These are phyloP conservation scores for Kradibia gibbosae DNA, from an alignment of 1,140 invertebrate genomes.

Conservation along the genomic window DNA sequence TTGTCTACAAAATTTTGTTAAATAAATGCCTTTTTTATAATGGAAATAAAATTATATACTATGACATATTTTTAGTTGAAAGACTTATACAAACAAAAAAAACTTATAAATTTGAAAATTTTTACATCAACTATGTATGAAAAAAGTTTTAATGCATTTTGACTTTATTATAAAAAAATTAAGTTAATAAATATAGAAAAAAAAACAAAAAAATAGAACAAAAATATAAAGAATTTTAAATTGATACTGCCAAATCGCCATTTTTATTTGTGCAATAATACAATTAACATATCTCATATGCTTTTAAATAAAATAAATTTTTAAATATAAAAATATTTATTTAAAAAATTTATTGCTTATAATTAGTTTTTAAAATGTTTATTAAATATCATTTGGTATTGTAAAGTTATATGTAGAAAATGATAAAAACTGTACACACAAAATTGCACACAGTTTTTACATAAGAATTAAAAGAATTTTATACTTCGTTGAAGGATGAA, in stretches of 20 bases:
- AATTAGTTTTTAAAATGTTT: background rate
- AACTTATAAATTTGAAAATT: too few species aligned
- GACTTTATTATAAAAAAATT: too few species aligned
- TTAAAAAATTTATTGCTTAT: background rate
- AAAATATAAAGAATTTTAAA: constrained; percentile 16
- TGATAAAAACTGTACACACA: background rate
- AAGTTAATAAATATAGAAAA: too few species aligned
- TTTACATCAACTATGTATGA: too few species aligned
- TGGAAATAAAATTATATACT: too few species aligned
- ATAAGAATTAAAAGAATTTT: background rate
- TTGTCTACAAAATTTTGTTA: too few species aligned
- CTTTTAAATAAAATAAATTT: background rate
- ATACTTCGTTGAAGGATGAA: background rate
- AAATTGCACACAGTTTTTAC: background rate
- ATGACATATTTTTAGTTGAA: too few species aligned
- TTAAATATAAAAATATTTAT: background rate
- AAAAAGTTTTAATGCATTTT: too few species aligned
- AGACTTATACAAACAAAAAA: too few species aligned
- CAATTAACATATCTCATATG: background rate
- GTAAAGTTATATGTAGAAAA: too few species aligned
- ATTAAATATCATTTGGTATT: too few species aligned
- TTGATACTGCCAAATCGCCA: constrained; percentile 9
- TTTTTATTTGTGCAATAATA: constrained; percentile 3
- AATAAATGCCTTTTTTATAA: too few species aligned
- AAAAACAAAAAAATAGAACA: constrained; percentile 22